Evolutionary conservation across 2,797 vertebrate species (phyloP).

Genomic region (Remorina albescens): DNA sequence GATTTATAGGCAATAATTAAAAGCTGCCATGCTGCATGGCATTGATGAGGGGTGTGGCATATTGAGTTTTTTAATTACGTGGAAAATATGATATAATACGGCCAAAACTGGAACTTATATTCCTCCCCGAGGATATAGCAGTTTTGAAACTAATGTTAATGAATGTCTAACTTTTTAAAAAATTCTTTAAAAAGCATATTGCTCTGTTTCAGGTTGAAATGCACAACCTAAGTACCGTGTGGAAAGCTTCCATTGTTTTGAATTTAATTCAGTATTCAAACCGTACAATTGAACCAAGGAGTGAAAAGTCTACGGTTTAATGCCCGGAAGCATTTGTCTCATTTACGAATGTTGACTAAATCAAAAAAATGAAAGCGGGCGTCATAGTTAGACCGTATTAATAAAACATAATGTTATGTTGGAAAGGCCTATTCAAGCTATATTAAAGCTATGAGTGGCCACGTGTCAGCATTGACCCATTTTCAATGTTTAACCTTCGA

Average conservation of each 20-base stretch:
- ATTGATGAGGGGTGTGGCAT: conserved; percentile 52
- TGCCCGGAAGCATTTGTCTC: not conserved
- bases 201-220: not conserved
- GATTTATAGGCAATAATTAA: conserved; percentile 44
- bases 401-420: conserved; percentile 5
- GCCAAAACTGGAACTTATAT: conserved; percentile 33
- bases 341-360: conserved; percentile 12
- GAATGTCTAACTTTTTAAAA: conserved; percentile 3
- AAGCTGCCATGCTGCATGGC: conserved; percentile 29
- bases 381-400: not conserved
- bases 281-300: not conserved
- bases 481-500: conserved; percentile 53
- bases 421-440: conserved; percentile 36
- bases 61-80: conserved; percentile 29
- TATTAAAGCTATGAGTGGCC: conserved; percentile 62
- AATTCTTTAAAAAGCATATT: not conserved
- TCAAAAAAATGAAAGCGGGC: not conserved
- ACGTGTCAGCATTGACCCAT: conserved; percentile 72
- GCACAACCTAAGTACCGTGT: conserved; percentile 10
- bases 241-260: not conserved
- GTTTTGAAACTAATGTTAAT: conserved; percentile 13
- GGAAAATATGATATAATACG: conserved; percentile 31
- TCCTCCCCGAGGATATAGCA: conserved; percentile 17
- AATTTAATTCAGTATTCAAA: conserved; percentile 13
- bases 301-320: not conserved